phyloP scores from a whole-genome alignment of 1,140 invertebrate species.

The Sitobion miscanthi region DNA sequence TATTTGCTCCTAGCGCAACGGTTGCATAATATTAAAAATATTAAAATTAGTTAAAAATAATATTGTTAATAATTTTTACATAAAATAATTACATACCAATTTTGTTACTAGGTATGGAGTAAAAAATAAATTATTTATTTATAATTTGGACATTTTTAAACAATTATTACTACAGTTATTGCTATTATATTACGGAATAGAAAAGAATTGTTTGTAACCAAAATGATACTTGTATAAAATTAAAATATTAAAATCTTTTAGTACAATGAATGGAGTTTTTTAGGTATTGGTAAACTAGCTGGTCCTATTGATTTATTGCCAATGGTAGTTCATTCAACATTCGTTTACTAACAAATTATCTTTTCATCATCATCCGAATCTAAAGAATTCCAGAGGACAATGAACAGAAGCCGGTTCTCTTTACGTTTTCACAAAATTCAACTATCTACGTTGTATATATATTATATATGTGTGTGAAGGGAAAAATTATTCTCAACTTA shows the following conservation, averaged over 20 bases:
- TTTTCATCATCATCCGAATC: conserved; percentile 22
- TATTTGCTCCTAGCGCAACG: neutral
- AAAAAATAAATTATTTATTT: too few species aligned
- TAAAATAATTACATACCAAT: neutral
- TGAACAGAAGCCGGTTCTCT: conserved; percentile 46
- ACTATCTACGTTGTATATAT: neutral
- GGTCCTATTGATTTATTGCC: conserved; percentile 41
- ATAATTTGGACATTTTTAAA: neutral
- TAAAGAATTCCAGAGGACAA: conserved; percentile 45
- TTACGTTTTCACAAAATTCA: conserved; percentile 29
- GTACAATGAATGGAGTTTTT: neutral
- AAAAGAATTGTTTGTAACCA: neutral
- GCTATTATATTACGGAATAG: neutral
- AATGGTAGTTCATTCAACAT: conserved; percentile 34
- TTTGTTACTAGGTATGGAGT: neutral
- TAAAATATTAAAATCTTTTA: neutral
- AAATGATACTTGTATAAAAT: neutral
- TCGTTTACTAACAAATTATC: conserved; percentile 40
- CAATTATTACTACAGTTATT: neutral
- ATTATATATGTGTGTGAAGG: neutral
- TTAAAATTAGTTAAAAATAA: neutral
- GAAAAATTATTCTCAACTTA: neutral
- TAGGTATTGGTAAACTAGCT: neutral
- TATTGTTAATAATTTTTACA: neutral
- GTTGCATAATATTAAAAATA: neutral